A percentile compares a stretch with the other conserved stretches of the same genome.
phyloP scores from a whole-genome alignment of 2,113 vertebrate genomes.

The Notiomystis cincta region DNA sequence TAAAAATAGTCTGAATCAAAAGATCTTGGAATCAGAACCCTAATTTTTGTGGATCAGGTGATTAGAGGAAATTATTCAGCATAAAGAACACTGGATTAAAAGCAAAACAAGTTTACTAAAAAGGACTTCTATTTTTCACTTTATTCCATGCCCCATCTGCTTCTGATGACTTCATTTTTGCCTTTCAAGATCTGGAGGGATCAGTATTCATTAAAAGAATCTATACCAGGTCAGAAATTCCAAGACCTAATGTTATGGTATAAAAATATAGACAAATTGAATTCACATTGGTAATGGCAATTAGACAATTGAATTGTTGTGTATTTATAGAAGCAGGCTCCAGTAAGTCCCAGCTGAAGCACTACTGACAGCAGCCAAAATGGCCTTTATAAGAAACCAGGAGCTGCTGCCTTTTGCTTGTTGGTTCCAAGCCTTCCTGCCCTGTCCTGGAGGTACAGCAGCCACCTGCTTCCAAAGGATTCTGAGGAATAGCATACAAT shows the following conservation, averaged over 20 bases:
- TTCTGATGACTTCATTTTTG: conserved; percentile 20
- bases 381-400: neutral
- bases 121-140: neutral
- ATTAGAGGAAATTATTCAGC: neutral
- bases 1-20: neutral
- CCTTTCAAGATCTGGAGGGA: neutral
- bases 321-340: conserved; percentile 45
- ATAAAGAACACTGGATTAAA: neutral
- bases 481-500: neutral
- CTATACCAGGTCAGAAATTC: neutral
- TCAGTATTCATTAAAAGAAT: neutral
- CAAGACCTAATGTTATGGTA: neutral
- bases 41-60: neutral
- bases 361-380: neutral
- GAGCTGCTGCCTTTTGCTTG: neutral
- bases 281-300: conserved; percentile 36
- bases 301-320: conserved; percentile 44
- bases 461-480: neutral
- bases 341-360: conserved; percentile 41
- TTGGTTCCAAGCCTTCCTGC: neutral
- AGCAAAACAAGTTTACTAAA: neutral
- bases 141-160: neutral
- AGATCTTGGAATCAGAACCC: neutral
- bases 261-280: conserved; percentile 55
- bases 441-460: neutral